Conservation (phyloP, 2,888 invertebrate species). For the Drosophila putrida region DNA sequence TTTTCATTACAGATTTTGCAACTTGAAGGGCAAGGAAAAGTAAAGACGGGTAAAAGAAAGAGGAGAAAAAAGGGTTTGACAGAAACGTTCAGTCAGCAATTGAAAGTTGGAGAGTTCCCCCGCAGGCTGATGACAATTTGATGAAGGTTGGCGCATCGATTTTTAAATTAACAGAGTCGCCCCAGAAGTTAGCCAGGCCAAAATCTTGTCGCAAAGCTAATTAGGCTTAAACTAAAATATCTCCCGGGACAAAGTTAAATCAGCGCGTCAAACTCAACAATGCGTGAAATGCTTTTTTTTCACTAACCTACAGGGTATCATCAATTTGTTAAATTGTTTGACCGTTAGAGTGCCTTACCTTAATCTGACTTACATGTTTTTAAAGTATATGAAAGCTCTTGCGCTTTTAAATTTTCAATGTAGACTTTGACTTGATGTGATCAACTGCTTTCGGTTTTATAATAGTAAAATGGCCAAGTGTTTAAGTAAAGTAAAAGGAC, state of each 20-base stretch:
- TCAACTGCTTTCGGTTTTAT: too few relatives aligned
- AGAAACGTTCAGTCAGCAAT: constrained; percentile 49
- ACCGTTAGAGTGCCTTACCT: too few relatives aligned
- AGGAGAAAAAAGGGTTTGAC: constrained; percentile 52
- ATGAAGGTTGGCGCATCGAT: constrained; percentile 77
- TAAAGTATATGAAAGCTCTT: neutral
- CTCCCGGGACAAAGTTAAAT: constrained; percentile 67
- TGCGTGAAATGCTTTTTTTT: constrained; percentile 70
- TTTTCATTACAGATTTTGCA: constrained; percentile 78
- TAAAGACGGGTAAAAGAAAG: neutral
- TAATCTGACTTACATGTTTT: too few relatives aligned
- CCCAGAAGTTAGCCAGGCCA: constrained; percentile 53
- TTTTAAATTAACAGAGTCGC: constrained; percentile 75
- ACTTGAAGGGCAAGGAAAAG: constrained; percentile 40
- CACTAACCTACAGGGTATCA: constrained; percentile 26
- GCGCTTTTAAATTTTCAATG: neutral
- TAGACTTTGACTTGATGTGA: too few relatives aligned
- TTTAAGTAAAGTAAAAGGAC: too few relatives aligned
- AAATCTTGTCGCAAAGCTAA: constrained; percentile 67
- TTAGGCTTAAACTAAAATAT: constrained; percentile 76
- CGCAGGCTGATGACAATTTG: constrained; percentile 75
- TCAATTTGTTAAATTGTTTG: constrained; percentile 1
- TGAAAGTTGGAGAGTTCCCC: constrained; percentile 40
- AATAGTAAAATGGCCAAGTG: too few relatives aligned
- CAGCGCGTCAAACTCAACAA: constrained; percentile 72